Conservation (phyloP, 2,113 vertebrate species). For the Pomatostomus ruficeps region DNA sequence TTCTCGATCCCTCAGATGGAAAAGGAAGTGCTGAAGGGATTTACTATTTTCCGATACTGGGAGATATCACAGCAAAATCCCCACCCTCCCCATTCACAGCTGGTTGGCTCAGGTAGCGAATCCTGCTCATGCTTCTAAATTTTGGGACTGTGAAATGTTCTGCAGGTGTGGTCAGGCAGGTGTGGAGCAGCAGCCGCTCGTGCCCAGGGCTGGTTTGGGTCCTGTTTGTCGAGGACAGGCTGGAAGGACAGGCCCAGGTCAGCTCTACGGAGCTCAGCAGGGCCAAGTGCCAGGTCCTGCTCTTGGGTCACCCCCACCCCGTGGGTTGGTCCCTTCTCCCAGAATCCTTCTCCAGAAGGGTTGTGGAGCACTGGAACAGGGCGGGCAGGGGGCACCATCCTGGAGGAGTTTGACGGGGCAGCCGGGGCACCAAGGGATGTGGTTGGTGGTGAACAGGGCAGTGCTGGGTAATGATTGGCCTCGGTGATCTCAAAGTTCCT, state of each 20-base stretch:
- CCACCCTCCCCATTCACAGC: neutral
- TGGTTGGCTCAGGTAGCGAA: neutral
- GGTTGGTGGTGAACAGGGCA: neutral
- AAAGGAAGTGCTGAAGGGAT: neutral
- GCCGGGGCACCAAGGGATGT: neutral
- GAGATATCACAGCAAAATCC: neutral
- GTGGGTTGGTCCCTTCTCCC: rapidly evolving
- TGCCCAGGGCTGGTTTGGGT: neutral
- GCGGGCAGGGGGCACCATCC: neutral
- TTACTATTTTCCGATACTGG: neutral
- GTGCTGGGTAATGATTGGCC: too few relatives aligned
- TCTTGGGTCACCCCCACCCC: neutral
- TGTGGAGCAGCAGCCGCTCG: too few relatives aligned
- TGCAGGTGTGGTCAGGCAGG: too few relatives aligned
- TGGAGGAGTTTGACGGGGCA: neutral
- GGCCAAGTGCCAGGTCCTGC: neutral
- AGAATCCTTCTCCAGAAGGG: neutral
- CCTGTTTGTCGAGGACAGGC: neutral
- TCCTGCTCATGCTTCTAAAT: neutral
- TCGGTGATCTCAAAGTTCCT: neutral
- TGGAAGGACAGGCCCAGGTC: neutral
- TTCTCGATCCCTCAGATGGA: neutral
- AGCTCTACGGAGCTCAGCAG: rapidly evolving
- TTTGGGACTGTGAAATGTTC: neutral
- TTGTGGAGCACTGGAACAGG: neutral